Evolutionary conservation across 2,113 vertebrate species (phyloP), one percentile per base, ranked within the genome.

Genomic region (Chascanopsetta lugubris): DNA sequence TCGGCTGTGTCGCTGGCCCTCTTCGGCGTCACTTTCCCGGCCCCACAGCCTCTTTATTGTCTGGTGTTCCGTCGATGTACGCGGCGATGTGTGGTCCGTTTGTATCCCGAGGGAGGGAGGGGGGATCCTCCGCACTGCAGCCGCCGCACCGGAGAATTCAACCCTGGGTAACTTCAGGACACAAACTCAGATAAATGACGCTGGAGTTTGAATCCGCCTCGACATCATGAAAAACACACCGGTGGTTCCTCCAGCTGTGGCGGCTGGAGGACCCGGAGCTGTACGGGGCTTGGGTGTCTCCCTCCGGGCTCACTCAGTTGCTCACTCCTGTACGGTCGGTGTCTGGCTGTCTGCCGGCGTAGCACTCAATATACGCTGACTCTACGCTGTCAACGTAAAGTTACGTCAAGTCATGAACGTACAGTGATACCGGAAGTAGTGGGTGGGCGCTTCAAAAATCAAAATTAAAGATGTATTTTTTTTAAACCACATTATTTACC

Each of bases 381-480:
- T 5, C 34, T 15, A 18, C 38, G 0, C 17, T n/a, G 17, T 42
- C 38, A 42, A n/a, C 5, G 4, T n/a, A 18, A 10, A 4, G 45
- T 61, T 38, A 43, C 38, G 66, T 62, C 15, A 65, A 84, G 61
- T 18, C 5, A 49, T 27, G 29, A 3, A 21, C 12, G 2, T 4
- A 0, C n/a, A 15, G n/a, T 5, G 1, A n/a, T 0, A 66, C 65
- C 72, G 84, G 81, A 86, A 77, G 8, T 32, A 43, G 22, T 6
- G 45, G 21, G 18, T 8, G 17, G 2, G n/a, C 0, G 6, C 47
- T n/a, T 50, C 36, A 45, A 61, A 66, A 65, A 9, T 65, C 64
- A 69, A 11, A 72, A 53, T 12, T 0, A 49, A 4, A 17, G 20
- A 20, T 21, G 2, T 6, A 4, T n/a, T n/a, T n/a, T n/a, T n/a